Evolutionary conservation across 2,113 vertebrate species (phyloP).

Genomic region (Semnornis frantzii): DNA sequence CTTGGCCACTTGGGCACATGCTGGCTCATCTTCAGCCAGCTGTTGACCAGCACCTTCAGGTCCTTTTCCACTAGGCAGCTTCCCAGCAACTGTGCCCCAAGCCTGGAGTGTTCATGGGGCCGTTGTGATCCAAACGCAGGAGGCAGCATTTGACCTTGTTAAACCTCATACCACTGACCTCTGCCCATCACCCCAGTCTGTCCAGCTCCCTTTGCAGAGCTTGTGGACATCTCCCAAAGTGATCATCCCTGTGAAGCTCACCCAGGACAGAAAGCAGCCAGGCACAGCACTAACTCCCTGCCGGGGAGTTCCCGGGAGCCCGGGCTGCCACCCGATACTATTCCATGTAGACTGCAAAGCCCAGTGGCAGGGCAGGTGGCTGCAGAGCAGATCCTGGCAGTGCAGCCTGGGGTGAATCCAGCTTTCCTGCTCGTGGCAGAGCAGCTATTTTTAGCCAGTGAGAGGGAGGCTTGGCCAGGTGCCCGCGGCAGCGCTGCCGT

Average conservation of each 20-base stretch:
- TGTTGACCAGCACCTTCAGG: background rate
- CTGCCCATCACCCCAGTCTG: background rate
- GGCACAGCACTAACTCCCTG: background rate
- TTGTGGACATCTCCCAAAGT: background rate
- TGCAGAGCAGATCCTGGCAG: background rate
- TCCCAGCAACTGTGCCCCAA: background rate
- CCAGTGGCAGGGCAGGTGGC: background rate
- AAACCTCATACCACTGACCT: background rate
- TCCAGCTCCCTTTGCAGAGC: background rate
- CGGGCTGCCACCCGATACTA: background rate
- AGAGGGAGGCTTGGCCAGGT: background rate
- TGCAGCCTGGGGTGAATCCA: background rate
- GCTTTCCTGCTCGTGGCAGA: conserved; percentile 19
- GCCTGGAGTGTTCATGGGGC: background rate
- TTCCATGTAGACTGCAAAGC: background rate
- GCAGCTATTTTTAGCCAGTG: background rate
- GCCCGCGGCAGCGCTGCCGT: background rate
- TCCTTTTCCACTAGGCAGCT: background rate
- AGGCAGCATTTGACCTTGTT: background rate
- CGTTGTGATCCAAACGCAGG: background rate
- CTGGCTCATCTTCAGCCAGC: background rate
- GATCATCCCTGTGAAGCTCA: background rate
- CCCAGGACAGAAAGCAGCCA: background rate
- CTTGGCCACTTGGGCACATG: background rate
- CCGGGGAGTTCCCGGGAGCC: background rate